phyloP scores from a whole-genome alignment of 2,797 vertebrate species.

The Fistularia commersonii region DNA sequence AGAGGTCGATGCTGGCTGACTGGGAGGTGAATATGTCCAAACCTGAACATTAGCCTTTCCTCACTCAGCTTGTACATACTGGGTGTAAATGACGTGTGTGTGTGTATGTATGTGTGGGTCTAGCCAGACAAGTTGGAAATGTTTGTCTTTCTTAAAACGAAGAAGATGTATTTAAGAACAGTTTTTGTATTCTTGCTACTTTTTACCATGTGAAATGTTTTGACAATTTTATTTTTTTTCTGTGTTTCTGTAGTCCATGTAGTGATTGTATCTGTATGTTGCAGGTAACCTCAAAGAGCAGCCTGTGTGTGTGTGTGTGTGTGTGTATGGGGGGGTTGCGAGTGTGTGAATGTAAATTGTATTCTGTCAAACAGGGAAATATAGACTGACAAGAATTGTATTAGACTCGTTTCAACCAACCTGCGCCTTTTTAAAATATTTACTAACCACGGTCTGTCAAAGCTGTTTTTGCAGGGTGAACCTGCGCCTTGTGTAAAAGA shows the following conservation, averaged over 20 bases:
- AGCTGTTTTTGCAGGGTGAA: conserved; percentile 12
- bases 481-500: conserved; percentile 21
- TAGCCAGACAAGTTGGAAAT: conserved; percentile 46
- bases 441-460: conserved; percentile 24
- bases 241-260: conserved; percentile 50
- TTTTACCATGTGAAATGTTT: conserved; percentile 59
- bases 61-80: conserved; percentile 72
- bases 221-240: conserved; percentile 34
- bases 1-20: conserved; percentile 36
- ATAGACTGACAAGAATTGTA: conserved; percentile 38
- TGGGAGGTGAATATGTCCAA: conserved; percentile 23
- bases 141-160: conserved; percentile 48
- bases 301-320: conserved; percentile 1
- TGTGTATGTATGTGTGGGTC: conserved; percentile 9
- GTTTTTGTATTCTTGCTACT: conserved; percentile 67
- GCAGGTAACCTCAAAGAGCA: conserved; percentile 28
- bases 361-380: conserved; percentile 44
- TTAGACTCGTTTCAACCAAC: conserved; percentile 32
- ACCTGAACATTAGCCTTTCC: conserved; percentile 34
- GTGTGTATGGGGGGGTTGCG: background rate
- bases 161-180: conserved; percentile 26
- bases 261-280: conserved; percentile 46
- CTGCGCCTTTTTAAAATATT: conserved; percentile 9
- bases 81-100: conserved; percentile 50
- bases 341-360: conserved; percentile 34